Conservation (phyloP, 23 tunicate genomes). For the Clavelina lepadiformis region DNA sequence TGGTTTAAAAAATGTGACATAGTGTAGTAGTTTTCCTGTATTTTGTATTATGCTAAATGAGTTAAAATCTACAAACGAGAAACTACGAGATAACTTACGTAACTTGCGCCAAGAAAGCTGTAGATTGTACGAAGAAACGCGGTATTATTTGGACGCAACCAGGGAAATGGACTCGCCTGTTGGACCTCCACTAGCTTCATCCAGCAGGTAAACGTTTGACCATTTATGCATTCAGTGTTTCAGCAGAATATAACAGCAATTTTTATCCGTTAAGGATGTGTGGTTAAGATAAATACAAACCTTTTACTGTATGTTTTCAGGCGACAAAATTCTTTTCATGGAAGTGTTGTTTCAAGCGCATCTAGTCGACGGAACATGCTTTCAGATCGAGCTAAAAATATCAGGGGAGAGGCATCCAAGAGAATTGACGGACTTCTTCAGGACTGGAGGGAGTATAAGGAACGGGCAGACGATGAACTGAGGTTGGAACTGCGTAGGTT, state of each 20-base stretch:
- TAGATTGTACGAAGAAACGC: background rate
- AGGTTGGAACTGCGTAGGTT: constrained; percentile 13
- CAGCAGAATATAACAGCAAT: background rate
- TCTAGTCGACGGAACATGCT: constrained; percentile 12
- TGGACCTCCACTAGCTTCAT: background rate
- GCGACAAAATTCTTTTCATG: too few species aligned
- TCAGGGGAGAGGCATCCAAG: constrained; percentile 77
- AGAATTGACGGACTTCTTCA: constrained; percentile 44
- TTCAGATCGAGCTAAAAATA: constrained; percentile 45
- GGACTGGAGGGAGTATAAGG: constrained; percentile 67
- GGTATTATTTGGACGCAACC: background rate
- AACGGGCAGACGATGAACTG: constrained; percentile 62
- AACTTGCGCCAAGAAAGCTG: constrained; percentile 8
- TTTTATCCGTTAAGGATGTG: too few species aligned
- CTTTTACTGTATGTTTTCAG: too few species aligned
- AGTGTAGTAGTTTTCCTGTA: background rate
- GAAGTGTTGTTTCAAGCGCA: too few species aligned
- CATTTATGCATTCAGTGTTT: too few species aligned
- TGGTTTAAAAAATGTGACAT: too few species aligned
- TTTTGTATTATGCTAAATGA: constrained; percentile 33
- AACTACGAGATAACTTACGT: constrained; percentile 31
- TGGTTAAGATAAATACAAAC: too few species aligned
- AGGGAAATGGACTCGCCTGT: background rate
- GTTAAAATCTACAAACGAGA: constrained; percentile 22
- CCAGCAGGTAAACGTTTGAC: constrained; percentile 10